Base-by-base conservation (phyloP, 2,797 vertebrate genomes). In the Dipus sagitta region DNA sequence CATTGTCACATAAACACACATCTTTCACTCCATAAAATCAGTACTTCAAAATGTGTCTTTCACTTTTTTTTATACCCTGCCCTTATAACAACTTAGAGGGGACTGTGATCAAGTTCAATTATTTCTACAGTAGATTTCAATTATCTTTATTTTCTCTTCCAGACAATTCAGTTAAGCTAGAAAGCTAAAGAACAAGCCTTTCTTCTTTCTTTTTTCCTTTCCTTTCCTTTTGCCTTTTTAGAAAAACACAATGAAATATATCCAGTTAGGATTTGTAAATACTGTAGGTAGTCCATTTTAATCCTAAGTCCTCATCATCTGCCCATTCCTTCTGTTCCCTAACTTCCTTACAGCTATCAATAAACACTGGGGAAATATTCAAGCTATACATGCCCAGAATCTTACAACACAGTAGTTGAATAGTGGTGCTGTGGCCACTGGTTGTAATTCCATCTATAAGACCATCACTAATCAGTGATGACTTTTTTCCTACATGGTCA, bases 21-120 rank as follows among this genome's bases (percentile, higher is more conserved):
- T 72, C 24, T 87, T 92, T 84, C 60, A 86, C 72, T 89, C 91
- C 78, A 96, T 24, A 91, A 93, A 92, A 88, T 80, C 60, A 77
- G 38, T 18, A 76, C 77, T 88, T 87, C 12, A 30, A 82, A 72
- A 23, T 64, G 82, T n/a, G 62, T 32, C 71, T 89, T 95, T 86
- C 62, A 52, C 26, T 89, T 28, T 74, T 83, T 14, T 87, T 80
- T 54, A 87, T 38, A 70, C 42, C 68, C 12, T 93, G 86, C 70
- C 32, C 83, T 93, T 93, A 1, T 26, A 78, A 76, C 67, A 90
- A 87, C 32, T 90, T 62, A 60, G 34, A 88, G 82, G 38, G 47
- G 30, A 65, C 0, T 72, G n/a, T 87, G 74, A 95, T 60, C 38
- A 82, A 93, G 47, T 81, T 90, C 70, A 92, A n/a, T 78, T 14